These are phyloP conservation scores for Melinaea marsaeus DNA, from an alignment of 2,888 invertebrate genomes.

Conservation along the genomic window DNA sequence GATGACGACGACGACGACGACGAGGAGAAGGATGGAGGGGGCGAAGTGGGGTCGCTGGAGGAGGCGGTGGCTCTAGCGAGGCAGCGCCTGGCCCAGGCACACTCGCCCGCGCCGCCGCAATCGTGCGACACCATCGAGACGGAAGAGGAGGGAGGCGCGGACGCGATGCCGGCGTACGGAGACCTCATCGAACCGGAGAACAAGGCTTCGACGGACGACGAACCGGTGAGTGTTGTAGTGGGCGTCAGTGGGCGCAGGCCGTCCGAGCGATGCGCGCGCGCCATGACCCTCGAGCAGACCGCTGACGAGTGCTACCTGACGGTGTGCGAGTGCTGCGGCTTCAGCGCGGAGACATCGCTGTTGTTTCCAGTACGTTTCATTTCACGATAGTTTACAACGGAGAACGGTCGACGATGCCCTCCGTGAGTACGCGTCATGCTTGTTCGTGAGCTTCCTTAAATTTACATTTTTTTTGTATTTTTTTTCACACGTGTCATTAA, in stretches of 20 bases:
- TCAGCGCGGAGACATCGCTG: constrained; percentile 72
- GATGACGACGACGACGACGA: constrained; percentile 49
- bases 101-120: constrained; percentile 57
- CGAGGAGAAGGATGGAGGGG: constrained; percentile 56
- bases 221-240: constrained; percentile 56
- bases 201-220: constrained; percentile 51
- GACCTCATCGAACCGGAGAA: constrained; percentile 70
- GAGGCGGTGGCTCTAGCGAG: constrained; percentile 72
- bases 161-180: constrained; percentile 75
- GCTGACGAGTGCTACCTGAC: constrained; percentile 70
- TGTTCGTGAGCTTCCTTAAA: constrained; percentile 47
- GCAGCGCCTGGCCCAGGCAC: constrained; percentile 65
- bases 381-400: constrained; percentile 69
- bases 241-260: constrained; percentile 55
- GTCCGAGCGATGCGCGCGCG: constrained; percentile 72
- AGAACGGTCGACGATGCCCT: constrained; percentile 60
- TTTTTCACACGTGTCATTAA: constrained; percentile 18
- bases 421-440: constrained; percentile 66
- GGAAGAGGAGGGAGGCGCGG: constrained; percentile 69
- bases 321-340: constrained; percentile 77
- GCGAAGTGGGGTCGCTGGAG: constrained; percentile 72
- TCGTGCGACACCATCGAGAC: constrained; percentile 62
- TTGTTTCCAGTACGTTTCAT: constrained; percentile 73
- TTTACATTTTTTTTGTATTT: constrained; percentile 4
- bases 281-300: constrained; percentile 74